Evolutionary conservation across 1,140 invertebrate genomes (phyloP), one percentile per base, ranked within the genome.

Genomic region (Heliconius hermathena): DNA sequence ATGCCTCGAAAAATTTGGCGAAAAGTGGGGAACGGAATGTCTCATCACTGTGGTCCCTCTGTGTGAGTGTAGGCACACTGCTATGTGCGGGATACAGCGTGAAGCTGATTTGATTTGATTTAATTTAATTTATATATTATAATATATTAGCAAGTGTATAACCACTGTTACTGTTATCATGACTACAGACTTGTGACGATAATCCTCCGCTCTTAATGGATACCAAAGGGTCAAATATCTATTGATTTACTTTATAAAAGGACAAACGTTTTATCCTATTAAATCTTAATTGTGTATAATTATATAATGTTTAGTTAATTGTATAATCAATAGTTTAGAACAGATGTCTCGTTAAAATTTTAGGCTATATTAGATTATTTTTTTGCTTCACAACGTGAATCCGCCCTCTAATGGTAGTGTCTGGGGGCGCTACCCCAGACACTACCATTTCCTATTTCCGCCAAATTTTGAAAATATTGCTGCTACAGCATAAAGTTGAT

Each of bases 191-290:
- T 66, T 66, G 60, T 66, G 60, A 29, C 60, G 60, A 66, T 66
- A 29, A 66, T 66, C 60, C 60, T 29, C 60, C 60, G 0, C 22
- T 66, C 60, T 66, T 66, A 66, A 66, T 66, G 60, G 60, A 66
- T 66, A 29, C 60, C 60, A 66, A 66, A 66, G 60, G 60, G 60
- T 66, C 60, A 66, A 66, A 66, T 66, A 66, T 66, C 60, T 66
- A 66, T 66, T 66, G 60, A 66, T 29, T 66, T 66, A 66, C 8
- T 66, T 29, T 66, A 66, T 66, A 66, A 66, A 66, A 66, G 60
- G 60, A 26, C 8, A 66, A 66, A 26, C 60, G 60, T 66, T 66
- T 66, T 66, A 66, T 29, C n/a, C n/a, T 26, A 26, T n/a, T 26
- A 22, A 26, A 29, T 66, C 22, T 16, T 66, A 26, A 66, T 29